A percentile compares a stretch with the other conserved stretches of the same genome.
Conservation (phyloP, 2,888 invertebrate genomes). For the Hofmannophila pseudospretella region DNA sequence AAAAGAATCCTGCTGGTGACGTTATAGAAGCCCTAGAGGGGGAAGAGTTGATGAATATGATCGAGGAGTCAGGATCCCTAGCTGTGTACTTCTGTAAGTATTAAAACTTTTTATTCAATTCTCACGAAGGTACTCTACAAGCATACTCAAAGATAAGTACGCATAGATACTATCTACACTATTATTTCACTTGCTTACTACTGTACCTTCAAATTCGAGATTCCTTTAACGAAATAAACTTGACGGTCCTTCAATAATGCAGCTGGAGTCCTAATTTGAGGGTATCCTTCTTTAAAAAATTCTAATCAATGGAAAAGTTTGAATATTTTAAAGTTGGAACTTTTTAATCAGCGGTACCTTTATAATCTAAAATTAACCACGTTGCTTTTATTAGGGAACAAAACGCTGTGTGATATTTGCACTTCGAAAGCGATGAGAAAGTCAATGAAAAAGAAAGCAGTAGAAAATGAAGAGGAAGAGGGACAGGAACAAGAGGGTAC, state of each 20-base stretch:
- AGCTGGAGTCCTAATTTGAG: too few relatives aligned
- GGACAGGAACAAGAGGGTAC: slow-evolving; percentile 65
- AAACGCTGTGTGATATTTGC: slow-evolving; percentile 92
- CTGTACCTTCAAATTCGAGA: neutral
- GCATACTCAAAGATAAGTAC: slow-evolving; percentile 8
- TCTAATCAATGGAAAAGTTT: too few relatives aligned
- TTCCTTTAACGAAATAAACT: too few relatives aligned
- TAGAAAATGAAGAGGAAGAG: slow-evolving; percentile 65
- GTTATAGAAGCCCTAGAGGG: slow-evolving; percentile 93
- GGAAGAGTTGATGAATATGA: slow-evolving; percentile 84
- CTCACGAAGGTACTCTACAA: slow-evolving; percentile 26
- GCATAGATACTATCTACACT: slow-evolving; percentile 5
- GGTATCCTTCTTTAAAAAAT: too few relatives aligned
- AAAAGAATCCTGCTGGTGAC: slow-evolving; percentile 95
- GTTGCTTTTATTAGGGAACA: slow-evolving; percentile 86
- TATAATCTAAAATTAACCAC: slow-evolving; percentile 32
- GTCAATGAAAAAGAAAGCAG: slow-evolving; percentile 80
- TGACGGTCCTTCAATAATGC: too few relatives aligned
- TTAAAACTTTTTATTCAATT: slow-evolving; percentile 7
- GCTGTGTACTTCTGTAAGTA: slow-evolving; percentile 96
- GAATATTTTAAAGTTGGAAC: too few relatives aligned
- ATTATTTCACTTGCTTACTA: neutral
- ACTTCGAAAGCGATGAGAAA: slow-evolving; percentile 85
- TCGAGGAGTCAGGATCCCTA: slow-evolving; percentile 88
- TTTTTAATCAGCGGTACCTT: neutral